Evolutionary conservation across 2,113 vertebrate species (phyloP).

Genomic region (Aythya baeri): DNA sequence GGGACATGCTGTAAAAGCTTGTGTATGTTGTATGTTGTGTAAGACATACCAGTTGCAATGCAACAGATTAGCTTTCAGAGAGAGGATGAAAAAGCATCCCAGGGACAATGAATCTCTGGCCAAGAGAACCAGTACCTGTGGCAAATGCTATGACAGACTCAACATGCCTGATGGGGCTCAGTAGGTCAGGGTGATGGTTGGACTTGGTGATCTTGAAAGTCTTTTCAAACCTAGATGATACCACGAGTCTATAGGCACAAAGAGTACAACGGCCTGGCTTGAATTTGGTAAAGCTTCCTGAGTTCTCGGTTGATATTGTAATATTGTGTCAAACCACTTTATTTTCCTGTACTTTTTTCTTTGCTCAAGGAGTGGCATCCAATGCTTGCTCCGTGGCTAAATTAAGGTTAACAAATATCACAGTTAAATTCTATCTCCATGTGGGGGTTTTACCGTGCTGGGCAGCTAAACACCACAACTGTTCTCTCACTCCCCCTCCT

Average conservation of each 20-base stretch:
- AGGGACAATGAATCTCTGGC: not conserved
- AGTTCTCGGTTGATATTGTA: rapidly evolving
- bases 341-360: not conserved
- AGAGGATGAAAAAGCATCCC: not conserved
- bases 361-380: not conserved
- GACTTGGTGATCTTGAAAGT: too few species aligned
- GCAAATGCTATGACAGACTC: not conserved
- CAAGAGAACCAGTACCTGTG: not conserved
- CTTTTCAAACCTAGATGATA: too few species aligned
- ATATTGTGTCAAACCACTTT: not conserved
- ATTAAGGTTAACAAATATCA: not conserved
- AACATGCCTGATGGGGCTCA: not conserved
- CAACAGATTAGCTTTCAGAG: not conserved
- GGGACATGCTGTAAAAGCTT: not conserved
- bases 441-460: too few species aligned
- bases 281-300: not conserved
- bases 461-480: too few species aligned
- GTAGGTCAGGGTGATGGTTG: too few species aligned
- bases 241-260: not conserved
- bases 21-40: not conserved
- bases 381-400: not conserved
- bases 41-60: not conserved
- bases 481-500: too few species aligned
- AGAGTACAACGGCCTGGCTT: not conserved
- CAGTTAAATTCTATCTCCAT: not conserved